phyloP scores from a whole-genome alignment of 2,888 invertebrate species.

The Hypomecis punctinalis region DNA sequence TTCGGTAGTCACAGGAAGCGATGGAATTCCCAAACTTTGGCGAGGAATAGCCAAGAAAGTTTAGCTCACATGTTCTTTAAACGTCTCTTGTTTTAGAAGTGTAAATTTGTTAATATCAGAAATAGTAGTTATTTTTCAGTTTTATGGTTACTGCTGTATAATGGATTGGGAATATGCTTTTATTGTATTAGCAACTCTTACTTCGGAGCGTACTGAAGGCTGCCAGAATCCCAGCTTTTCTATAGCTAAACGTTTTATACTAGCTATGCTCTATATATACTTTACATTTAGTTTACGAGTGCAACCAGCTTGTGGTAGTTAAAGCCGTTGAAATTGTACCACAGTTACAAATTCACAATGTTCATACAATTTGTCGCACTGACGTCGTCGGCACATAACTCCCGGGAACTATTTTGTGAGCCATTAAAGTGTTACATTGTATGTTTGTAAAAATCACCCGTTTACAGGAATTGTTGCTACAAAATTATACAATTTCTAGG shows the following conservation, averaged over 20 bases:
- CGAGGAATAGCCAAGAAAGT: slow-evolving; percentile 1
- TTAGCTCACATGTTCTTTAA: neutral
- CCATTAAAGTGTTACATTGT: slow-evolving; percentile 61
- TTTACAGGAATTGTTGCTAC: slow-evolving; percentile 3
- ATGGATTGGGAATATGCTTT: too few species aligned
- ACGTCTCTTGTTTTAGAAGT: too few species aligned
- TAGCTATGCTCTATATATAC: neutral
- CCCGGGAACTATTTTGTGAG: slow-evolving; percentile 64
- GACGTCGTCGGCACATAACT: slow-evolving; percentile 68
- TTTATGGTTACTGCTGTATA: too few species aligned
- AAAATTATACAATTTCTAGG: slow-evolving; percentile 2
- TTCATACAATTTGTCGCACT: slow-evolving; percentile 71
- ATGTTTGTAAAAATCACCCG: slow-evolving; percentile 36
- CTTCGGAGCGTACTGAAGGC: too few species aligned
- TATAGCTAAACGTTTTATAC: too few species aligned
- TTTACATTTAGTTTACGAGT: slow-evolving; percentile 14
- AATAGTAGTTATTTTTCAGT: too few species aligned
- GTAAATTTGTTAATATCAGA: too few species aligned
- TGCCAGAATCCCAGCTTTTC: too few species aligned
- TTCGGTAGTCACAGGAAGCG: neutral
- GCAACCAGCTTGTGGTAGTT: slow-evolving; percentile 16
- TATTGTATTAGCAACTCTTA: too few species aligned
- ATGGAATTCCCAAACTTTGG: slow-evolving; percentile 1
- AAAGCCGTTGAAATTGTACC: slow-evolving; percentile 52
- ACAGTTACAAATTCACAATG: slow-evolving; percentile 66